Base-by-base conservation (phyloP, 2,888 invertebrate genomes). In the Ophion slaviceki region DNA sequence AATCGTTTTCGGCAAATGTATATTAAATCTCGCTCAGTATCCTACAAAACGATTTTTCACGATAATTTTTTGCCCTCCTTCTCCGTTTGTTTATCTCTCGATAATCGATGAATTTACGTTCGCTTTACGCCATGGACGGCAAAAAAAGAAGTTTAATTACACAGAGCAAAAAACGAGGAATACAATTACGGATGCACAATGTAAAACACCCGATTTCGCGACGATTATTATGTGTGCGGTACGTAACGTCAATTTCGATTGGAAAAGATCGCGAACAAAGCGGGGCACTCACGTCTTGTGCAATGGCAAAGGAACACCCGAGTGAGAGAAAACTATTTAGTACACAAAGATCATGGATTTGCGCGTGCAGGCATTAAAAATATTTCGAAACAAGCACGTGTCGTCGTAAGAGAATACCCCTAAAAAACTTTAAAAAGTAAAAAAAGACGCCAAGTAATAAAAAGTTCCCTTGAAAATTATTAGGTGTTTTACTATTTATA, bases 51-150 rank as follows among this genome's bases (percentile, higher is more conserved):
- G 28, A 45, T 45, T 72, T 72, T 59, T 72, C 72, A 11, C 59
- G 57, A 57, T 57, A 28, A 57, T 32, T 71, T 32, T 28, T 59
- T 32, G 32, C 32, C 45, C 36, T 59, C 20, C 0, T 17, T 11
- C 40, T 24, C 2, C 32, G 32, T 32, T 7, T 28, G 17, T 71
- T 77, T 67, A 11, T 24, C 47, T 20, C 40, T 62, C 67, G 72
- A 74, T 78, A 78, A 83, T 83, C 72, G 74, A 79, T 36, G 53
- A 83, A 68, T 68, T 83, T 45, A 67, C 67, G 78, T 67, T 47
- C n/a, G 82, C 53, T 32, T 64, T 71, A 53, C 40, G 61, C 75
- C 40, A 62, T 28, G 45, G 11, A 36, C 7, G 28, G 36, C 0
- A n/a, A 59, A 57, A 57, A 71, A 61, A 32, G 32, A 32, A 53